Base-by-base conservation (phyloP, 2,888 invertebrate species). In the Drosophila bunnanda region DNA sequence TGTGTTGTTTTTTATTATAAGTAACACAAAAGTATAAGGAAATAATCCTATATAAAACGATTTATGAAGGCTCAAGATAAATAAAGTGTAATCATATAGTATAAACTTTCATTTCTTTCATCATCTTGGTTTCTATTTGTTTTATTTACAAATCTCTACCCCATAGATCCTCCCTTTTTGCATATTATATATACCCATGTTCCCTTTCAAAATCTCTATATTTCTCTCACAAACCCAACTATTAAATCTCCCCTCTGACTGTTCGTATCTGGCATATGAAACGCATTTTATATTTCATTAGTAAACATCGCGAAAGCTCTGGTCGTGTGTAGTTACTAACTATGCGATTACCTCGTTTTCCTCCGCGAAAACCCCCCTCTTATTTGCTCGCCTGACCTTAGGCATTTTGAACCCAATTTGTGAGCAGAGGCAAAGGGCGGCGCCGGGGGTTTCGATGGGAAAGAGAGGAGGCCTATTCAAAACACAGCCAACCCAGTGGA, bases 321-420 rank as follows among this genome's bases (percentile, higher is more conserved):
- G 69, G 69, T 52, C 50, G 50, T 46, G 44, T 82, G 78, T 80
- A 80, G 82, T 82, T 80, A 82, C 80, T 82, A 85, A 82, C 85
- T 85, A 80, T 76, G 82, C 78, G 80, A 85, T 85, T 85, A 76
- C 82, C 70, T 30, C 32, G 43, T 17, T 62, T 65, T n/a, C 30
- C 52, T 46, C 36, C 62, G 17, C 44, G 25, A 30, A 22, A 52
- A 20, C 20, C 64, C 44, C 25, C 43, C 17, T 28, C 44, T 34
- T 52, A 58, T 52, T 57, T 54, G 73, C 77, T 75, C 77, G 77
- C 73, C 81, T 84, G 87, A 84, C 83, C 83, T 84, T 83, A 83
- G 55, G 79, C 83, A 80, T 71, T 67, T 81, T 78, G 83, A 86
- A 79, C 87, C 81, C 86, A 83, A 81, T 82, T 82, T 77, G 79